Percentiles rank a stretch among this genome's conserved stretches.
These are phyloP conservation scores for Helogale parvula DNA, from an alignment of 2,113 vertebrate species.

Conservation along the genomic window DNA sequence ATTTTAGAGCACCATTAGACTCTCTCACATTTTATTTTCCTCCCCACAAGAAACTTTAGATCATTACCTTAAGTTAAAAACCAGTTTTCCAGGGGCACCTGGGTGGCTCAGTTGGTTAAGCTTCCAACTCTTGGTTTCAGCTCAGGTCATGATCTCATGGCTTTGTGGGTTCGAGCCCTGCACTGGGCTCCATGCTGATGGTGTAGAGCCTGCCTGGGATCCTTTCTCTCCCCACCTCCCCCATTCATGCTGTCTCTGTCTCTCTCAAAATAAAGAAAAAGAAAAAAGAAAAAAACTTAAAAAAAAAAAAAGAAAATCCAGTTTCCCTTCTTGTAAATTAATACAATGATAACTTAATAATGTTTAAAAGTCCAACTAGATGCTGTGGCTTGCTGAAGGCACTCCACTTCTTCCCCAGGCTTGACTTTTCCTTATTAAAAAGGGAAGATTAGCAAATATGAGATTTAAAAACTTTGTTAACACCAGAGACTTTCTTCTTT, in stretches of 20 bases:
- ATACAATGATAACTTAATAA: background rate
- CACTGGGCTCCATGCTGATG: too few relatives aligned
- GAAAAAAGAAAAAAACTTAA: too few relatives aligned
- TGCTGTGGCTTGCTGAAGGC: too few relatives aligned
- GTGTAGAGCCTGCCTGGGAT: too few relatives aligned
- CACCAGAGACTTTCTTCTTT: background rate
- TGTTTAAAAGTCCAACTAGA: conserved; percentile 8
- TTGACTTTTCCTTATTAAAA: background rate
- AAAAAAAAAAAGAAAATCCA: background rate
- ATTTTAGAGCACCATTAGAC: background rate
- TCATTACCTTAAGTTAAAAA: conserved; percentile 12
- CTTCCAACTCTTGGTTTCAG: too few relatives aligned
- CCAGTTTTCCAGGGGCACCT: background rate
- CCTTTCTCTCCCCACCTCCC: too few relatives aligned
- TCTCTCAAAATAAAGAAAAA: too few relatives aligned
- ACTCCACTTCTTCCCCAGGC: too few relatives aligned
- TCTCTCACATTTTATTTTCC: background rate
- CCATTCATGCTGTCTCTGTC: too few relatives aligned
- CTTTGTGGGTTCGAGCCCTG: too few relatives aligned
- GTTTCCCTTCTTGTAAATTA: conserved; percentile 23
- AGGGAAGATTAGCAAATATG: background rate
- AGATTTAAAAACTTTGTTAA: background rate
- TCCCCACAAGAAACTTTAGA: background rate
- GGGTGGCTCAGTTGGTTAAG: too few relatives aligned
- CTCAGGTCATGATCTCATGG: too few relatives aligned